Percentiles rank a stretch among this genome's conserved stretches.
phyloP scores from a whole-genome alignment of 2,888 invertebrate genomes.

The Gastrophysa polygoni region DNA sequence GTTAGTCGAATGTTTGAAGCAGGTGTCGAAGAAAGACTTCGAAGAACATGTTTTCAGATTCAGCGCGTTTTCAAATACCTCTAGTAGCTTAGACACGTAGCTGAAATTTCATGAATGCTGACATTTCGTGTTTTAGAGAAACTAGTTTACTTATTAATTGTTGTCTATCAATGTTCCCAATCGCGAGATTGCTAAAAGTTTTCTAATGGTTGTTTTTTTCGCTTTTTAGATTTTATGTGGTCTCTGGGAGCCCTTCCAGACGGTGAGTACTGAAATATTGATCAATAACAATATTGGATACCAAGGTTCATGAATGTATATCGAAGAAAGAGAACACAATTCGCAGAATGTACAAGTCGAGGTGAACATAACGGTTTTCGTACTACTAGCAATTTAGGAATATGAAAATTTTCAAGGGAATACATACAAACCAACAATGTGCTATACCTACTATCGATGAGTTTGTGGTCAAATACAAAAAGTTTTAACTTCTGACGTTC shows the following conservation, averaged over 20 bases:
- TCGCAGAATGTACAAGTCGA: no score
- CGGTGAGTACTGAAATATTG: constrained; percentile 75
- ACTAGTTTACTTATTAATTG: constrained; percentile 20
- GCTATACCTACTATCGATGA: no score
- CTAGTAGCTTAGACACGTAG: constrained; percentile 56
- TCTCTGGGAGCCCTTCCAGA: constrained; percentile 97
- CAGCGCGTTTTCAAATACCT: constrained; percentile 33
- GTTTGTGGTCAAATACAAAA: no score
- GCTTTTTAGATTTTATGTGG: constrained; percentile 96
- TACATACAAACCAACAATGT: no score
- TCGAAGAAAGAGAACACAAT: not conserved
- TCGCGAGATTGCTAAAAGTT: constrained; percentile 26
- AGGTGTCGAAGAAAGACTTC: constrained; percentile 37
- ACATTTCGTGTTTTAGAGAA: constrained; percentile 34
- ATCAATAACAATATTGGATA: not conserved
- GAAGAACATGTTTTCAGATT: constrained; percentile 32
- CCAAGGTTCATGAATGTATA: not conserved
- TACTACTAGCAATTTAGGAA: no score
- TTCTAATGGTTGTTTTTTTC: constrained; percentile 55
- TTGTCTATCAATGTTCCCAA: constrained; percentile 19
- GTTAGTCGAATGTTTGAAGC: constrained; percentile 51
- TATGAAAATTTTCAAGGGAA: no score
- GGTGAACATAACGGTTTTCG: no score
- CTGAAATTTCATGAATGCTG: constrained; percentile 60
- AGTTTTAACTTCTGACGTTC: no score